Percentiles rank a stretch among this genome's conserved stretches.
Conservation (phyloP, 2,888 invertebrate species). For the Junonia oenone region DNA sequence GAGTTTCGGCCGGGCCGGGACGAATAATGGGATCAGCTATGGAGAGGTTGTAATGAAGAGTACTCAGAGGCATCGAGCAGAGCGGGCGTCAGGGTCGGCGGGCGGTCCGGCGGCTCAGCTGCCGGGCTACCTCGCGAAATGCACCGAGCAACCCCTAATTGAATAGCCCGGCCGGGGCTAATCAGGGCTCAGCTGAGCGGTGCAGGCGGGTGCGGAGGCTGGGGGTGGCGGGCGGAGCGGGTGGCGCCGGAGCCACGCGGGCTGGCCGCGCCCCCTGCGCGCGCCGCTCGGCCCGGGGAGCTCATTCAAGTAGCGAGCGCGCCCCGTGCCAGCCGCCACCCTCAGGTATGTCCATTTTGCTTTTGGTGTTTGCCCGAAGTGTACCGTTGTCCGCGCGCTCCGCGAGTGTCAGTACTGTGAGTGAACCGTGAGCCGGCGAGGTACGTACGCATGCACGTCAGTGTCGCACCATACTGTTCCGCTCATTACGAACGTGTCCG, state of each 20-base stretch:
- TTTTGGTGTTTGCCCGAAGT: slow-evolving; percentile 72
- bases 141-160: slow-evolving; percentile 74
- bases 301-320: slow-evolving; percentile 78
- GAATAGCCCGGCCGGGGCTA: slow-evolving; percentile 76
- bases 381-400: slow-evolving; percentile 50
- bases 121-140: slow-evolving; percentile 52
- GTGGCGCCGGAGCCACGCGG: slow-evolving; percentile 75
- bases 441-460: slow-evolving; percentile 64
- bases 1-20: slow-evolving; percentile 36
- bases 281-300: slow-evolving; percentile 76
- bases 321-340: slow-evolving; percentile 74
- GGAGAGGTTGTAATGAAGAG: slow-evolving; percentile 64
- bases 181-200: slow-evolving; percentile 76
- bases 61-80: slow-evolving; percentile 50
- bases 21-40: slow-evolving; percentile 50
- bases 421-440: slow-evolving; percentile 37
- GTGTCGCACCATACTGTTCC: slow-evolving; percentile 39
- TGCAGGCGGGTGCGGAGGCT: slow-evolving; percentile 41
- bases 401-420: slow-evolving; percentile 70
- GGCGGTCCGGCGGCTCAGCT: slow-evolving; percentile 41
- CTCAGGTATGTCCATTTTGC: slow-evolving; percentile 78
- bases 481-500: slow-evolving; percentile 38
- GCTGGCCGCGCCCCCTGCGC: slow-evolving; percentile 82
- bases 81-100: slow-evolving; percentile 31
- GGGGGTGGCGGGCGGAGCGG: slow-evolving; percentile 46